These are phyloP conservation scores for Hyalella azteca DNA, from an alignment of 2,888 invertebrate species.

Conservation along the genomic window DNA sequence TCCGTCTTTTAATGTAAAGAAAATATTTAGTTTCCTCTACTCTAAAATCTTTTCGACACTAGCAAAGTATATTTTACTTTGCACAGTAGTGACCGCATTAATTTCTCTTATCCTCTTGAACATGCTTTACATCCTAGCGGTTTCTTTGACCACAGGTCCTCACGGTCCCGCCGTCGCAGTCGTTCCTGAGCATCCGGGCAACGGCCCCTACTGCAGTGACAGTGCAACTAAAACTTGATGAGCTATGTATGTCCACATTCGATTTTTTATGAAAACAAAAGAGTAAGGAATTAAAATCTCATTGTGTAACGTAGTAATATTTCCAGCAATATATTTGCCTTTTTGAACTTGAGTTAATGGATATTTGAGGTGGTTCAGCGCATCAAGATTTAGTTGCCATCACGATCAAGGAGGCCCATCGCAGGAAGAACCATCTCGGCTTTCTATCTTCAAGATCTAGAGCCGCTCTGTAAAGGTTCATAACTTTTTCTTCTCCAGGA, in stretches of 20 bases:
- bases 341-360: background rate
- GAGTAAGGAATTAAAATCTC: too few species aligned
- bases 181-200: background rate
- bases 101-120: too few species aligned
- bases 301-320: too few species aligned
- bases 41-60: too few species aligned
- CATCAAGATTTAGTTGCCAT: background rate
- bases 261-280: too few species aligned
- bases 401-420: background rate
- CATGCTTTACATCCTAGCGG: too few species aligned
- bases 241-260: too few species aligned
- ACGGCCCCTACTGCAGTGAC: background rate
- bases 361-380: background rate
- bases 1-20: too few species aligned
- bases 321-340: too few species aligned
- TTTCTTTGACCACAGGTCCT: background rate
- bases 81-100: too few species aligned
- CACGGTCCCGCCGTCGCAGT: conserved; percentile 24
- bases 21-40: too few species aligned
- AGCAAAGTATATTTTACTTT: too few species aligned
- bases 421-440: background rate
- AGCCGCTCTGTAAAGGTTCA: conserved; percentile 19
- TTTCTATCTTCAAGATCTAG: conserved; percentile 7
- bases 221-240: background rate
- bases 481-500: background rate